Base-by-base conservation (phyloP, 2,113 vertebrate genomes). In the Cryptotis parvus region DNA sequence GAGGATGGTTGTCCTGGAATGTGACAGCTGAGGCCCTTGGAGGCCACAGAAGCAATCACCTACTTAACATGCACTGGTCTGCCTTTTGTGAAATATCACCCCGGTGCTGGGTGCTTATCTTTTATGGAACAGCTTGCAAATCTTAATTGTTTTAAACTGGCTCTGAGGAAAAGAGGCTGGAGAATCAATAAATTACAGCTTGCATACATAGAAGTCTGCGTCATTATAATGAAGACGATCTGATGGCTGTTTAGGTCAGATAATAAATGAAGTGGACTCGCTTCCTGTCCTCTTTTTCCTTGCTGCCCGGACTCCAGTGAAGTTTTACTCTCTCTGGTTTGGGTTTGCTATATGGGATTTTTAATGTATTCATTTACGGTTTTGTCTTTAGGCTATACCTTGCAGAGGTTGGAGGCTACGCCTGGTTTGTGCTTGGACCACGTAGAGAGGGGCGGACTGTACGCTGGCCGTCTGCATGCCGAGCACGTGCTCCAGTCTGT, bases 101-200 rank as follows among this genome's bases (percentile, higher is more conserved):
- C 79, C 85, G 82, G 77, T 95, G 49, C 89, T 89, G 91, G 77
- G 86, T 86, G 93, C 93, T 94, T 95, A 96, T 96, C 93, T 95
- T 95, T 95, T 89, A 91, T 96, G 90, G 90, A 95, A 91, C 94
- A 96, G 96, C 91, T 96, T 95, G 95, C 75, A 95, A 90, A 95
- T 87, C 75, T 84, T 96, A 95, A 96, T 94, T 96, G 90, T 96
- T 95, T 96, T 92, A 95, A 93, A 97, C 91, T 89, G 91, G 81
- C 96, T 96, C 92, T 92, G 92, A 95, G 91, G 93, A 90, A 92
- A 96, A 94, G 95, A 91, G 95, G 92, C 94, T 92, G 91, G 91
- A 95, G 87, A 94, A 93, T 96, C 96, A 94, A 93, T 95, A 93
- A 93, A 90, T 96, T 95, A 85, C 37, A 75, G 82, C 94, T 95